Base-by-base conservation (phyloP, 2,797 vertebrate genomes). In the Rhodeus uyekii region DNA sequence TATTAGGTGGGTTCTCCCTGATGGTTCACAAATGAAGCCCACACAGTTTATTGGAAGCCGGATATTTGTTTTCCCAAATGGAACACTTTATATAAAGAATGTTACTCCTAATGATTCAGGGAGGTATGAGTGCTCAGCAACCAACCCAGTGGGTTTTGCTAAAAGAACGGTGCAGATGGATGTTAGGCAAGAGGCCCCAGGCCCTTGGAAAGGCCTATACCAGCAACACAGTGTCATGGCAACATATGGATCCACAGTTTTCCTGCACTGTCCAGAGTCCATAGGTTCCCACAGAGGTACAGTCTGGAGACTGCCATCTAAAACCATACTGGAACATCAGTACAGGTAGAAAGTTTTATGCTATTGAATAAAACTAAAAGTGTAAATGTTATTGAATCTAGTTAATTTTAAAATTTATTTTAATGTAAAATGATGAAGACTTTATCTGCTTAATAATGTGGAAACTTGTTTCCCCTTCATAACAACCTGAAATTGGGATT, bases 51-150 rank as follows among this genome's bases (percentile, higher is more conserved):
- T 95, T 27, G 94, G 91, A 64, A 90, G 85, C 27, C 90, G 91
- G 27, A 81, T 95, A n/a, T 95, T 95, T 86, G 89, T 95, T 84
- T 96, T 95, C 68, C 94, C 94, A 27, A 96, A 96, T 1, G 95
- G 95, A 24, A 96, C 95, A 2, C 90, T 96, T 24, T 93, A 91
- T 71, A 76, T 95, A 72, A 94, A 89, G 55, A 93, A 86, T 38
- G 60, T 90, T 85, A 78, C 76, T 8, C 91, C 92, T 46, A 76
- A 80, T 53, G 94, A 95, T 72, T 87, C 87, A 24, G 95, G 95
- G 39, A 92, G 88, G 91, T 96, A 95, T 4, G 92, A 95, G 63
- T 96, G 95, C 87, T 87, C 88, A 60, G 95, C 94, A 63, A 85
- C 87, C 12, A 96, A 96, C 44, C 27, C 89, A 19, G 92, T 95